phyloP scores from a whole-genome alignment of 2,888 invertebrate genomes.

The Syritta pipiens region DNA sequence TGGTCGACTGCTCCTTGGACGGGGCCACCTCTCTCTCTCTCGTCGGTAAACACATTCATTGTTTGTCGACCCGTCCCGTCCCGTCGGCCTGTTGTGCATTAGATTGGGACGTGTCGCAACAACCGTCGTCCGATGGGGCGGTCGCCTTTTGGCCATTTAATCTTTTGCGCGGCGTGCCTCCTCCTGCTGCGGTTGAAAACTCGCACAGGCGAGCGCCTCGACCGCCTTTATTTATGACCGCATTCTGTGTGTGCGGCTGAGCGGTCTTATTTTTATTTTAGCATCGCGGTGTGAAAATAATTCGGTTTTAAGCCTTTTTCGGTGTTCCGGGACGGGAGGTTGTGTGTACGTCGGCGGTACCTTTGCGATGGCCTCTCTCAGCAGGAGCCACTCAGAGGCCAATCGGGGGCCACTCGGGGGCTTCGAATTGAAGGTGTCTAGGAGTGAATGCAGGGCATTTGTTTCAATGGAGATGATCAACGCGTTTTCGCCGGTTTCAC shows the following conservation, averaged over 20 bases:
- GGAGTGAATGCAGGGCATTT: conserved; percentile 43
- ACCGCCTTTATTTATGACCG: conserved; percentile 66
- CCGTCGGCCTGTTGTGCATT: conserved; percentile 46
- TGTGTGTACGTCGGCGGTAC: conserved; percentile 45
- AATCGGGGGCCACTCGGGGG: neutral
- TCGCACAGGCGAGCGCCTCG: conserved; percentile 29
- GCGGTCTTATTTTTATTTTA: conserved; percentile 52
- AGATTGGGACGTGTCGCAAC: conserved; percentile 62
- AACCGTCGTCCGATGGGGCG: conserved; percentile 13
- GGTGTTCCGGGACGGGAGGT: conserved; percentile 9
- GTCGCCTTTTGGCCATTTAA: conserved; percentile 47
- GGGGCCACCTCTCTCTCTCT: conserved; percentile 16
- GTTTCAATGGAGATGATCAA: conserved; percentile 51
- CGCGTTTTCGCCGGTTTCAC: conserved; percentile 20
- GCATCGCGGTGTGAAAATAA: conserved; percentile 66
- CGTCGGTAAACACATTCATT: conserved; percentile 48
- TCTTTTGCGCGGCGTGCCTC: conserved; percentile 8
- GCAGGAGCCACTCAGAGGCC: conserved; percentile 28
- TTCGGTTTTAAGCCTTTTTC: conserved; percentile 67
- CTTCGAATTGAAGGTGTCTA: conserved; percentile 41
- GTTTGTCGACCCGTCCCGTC: too few species aligned
- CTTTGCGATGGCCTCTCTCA: conserved; percentile 58
- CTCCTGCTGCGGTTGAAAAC: neutral
- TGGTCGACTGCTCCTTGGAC: conserved; percentile 13
- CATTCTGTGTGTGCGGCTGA: conserved; percentile 62